Base-by-base conservation (phyloP, 1,140 invertebrate genomes). In the Leptinotarsa undecemlineata region DNA sequence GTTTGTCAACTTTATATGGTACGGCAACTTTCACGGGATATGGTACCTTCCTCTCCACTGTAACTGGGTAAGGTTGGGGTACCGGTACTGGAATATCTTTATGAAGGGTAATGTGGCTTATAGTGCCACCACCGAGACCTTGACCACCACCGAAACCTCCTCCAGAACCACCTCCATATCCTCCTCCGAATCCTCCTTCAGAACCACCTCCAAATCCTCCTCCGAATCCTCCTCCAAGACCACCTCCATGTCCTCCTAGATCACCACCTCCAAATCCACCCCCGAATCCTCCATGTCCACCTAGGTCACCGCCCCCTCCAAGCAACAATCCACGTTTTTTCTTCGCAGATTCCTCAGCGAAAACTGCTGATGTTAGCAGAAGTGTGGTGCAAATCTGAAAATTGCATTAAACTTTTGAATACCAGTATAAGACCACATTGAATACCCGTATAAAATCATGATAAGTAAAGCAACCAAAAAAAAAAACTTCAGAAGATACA, bases 51-150 rank as follows among this genome's bases (percentile, higher is more conserved):
- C 78, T 83, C 42, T 83, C 82, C 0, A 86, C 84, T 20, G 83
- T 82, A 0, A 84, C 83, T 3, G 83, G 82, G 5, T 84, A 82
- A 5, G 84, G 83, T 14, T 82, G 81, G 4, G 83, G 85, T 48
- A 85, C 83, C 3, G 82, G 79, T 20, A 84, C 72, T 6, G 77
- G 73, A 51, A 81, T 82, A 33, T 73, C 73, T 74, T 76, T 80
- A 71, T 77, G 81, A 64, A 79, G 75, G 8, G 81, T 81, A 62
- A 81, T 81, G 67, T 81, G 80, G 26, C 77, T 81, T 3, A 81
- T 72, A 70, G 75, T 76, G 1, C 76, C 79, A 71, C 80, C 75
- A 47, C 70, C 76, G 8, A 17, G 63, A 2, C 72, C 71, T 15
- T 66, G 73, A 21, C 76, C 74, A 47, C 68, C 21, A 68, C 71